phyloP scores from a whole-genome alignment of 1,140 invertebrate genomes.

The Drosophila busckii region DNA sequence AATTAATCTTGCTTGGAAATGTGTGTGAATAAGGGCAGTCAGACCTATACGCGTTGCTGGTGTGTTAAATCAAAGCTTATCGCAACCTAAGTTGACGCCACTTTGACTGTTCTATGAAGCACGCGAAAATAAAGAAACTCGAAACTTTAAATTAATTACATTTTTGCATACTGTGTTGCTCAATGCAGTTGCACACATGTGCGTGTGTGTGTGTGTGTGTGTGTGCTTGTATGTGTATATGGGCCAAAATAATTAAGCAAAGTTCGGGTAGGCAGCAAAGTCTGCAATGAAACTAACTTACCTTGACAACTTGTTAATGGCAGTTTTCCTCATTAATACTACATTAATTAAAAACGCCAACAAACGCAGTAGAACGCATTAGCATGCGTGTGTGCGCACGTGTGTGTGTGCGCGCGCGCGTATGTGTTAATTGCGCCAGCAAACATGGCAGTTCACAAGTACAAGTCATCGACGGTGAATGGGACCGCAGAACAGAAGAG shows the following conservation, averaged over 20 bases:
- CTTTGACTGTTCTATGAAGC: constrained; percentile 48
- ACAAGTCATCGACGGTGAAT: constrained; percentile 30
- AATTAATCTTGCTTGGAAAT: constrained; percentile 58
- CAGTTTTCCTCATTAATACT: constrained; percentile 87
- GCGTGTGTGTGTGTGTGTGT: constrained; percentile 1
- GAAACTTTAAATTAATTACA: constrained; percentile 66
- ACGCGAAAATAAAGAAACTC: constrained; percentile 41
- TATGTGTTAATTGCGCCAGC: constrained; percentile 80
- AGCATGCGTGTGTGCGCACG: not conserved
- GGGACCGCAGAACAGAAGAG: not conserved
- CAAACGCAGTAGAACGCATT: constrained; percentile 33
- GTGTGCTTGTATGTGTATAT: constrained; percentile 10
- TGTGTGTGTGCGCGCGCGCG: constrained; percentile 10
- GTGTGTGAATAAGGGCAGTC: too few species aligned
- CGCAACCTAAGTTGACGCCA: constrained; percentile 51
- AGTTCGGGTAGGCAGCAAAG: constrained; percentile 10
- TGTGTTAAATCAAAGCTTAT: constrained; percentile 48
- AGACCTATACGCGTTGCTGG: not conserved
- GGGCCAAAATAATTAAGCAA: constrained; percentile 66
- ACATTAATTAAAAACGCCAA: constrained; percentile 83
- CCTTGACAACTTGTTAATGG: constrained; percentile 85
- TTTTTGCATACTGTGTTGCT: constrained; percentile 13
- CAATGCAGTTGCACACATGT: not conserved
- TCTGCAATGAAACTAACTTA: constrained; percentile 77
- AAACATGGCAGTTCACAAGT: constrained; percentile 56